Conservation (phyloP, 1,140 invertebrate genomes). For the Pygmarrhopalites habei region DNA sequence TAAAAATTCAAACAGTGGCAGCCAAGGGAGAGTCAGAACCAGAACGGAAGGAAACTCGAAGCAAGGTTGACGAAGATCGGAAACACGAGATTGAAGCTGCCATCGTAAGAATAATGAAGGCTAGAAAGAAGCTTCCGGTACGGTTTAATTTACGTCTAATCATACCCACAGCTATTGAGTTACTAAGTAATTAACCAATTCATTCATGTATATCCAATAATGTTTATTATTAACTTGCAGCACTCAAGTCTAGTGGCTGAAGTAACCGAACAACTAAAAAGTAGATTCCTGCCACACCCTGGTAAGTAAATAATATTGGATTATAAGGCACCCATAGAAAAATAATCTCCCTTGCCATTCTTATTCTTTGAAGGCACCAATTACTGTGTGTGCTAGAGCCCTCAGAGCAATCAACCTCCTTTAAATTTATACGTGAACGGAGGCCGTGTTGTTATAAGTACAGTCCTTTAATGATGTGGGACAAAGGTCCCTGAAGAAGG, state of each 20-base stretch:
- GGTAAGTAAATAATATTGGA: too few species aligned
- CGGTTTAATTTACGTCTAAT: too few species aligned
- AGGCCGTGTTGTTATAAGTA: too few species aligned
- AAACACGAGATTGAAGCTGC: slow-evolving; percentile 99
- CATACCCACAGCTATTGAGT: slow-evolving; percentile 28
- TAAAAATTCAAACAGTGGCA: slow-evolving; percentile 89
- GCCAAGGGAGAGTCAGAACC: slow-evolving; percentile 98
- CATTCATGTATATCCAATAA: background rate
- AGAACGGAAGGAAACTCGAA: slow-evolving; percentile 92
- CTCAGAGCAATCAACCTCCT: too few species aligned
- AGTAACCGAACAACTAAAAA: slow-evolving; percentile 93
- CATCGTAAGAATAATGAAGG: slow-evolving; percentile 99
- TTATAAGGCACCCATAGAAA: too few species aligned
- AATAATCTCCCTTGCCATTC: too few species aligned
- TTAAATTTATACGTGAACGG: too few species aligned
- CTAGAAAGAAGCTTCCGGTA: slow-evolving; percentile 84
- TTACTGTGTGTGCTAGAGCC: too few species aligned
- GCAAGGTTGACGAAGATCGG: slow-evolving; percentile 97
- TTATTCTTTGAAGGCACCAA: too few species aligned
- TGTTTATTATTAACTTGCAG: slow-evolving; percentile 47
- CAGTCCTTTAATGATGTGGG: too few species aligned
- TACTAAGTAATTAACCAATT: slow-evolving; percentile 21
- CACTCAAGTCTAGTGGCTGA: slow-evolving; percentile 93
- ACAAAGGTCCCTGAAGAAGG: too few species aligned
- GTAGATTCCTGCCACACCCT: slow-evolving; percentile 94